Evolutionary conservation across 1,140 invertebrate genomes (phyloP), one percentile per base, ranked within the genome.

Genomic region (Kradibia gibbosae): DNA sequence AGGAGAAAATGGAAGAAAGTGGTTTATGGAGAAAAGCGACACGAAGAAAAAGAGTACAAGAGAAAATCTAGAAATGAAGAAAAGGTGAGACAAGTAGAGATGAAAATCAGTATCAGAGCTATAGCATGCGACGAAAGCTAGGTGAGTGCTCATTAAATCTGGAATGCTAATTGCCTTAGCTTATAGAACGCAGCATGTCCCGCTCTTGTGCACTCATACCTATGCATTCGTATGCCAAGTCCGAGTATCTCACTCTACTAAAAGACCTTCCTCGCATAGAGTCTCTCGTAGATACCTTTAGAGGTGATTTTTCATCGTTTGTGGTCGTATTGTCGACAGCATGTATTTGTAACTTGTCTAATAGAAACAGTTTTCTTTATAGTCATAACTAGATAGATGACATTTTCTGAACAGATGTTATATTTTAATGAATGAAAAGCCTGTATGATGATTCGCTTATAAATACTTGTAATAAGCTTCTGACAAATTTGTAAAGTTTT

Each of bases 111-210:
- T 22, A n/a, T 8, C 3, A n/a, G 17, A 31, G 53, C 31, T 28
- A 65, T 62, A 62, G 65, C 39, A 25, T n/a, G 42, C 22, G 15
- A 73, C 17, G 62, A 67, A 50, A 57, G 39, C 0, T 25, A 76
- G 62, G 77, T 77, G 65, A 55, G 53, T 55, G 72, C 81, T 82
- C 81, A 82, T 82, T 82, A 79, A 79, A 79, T 50, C 50, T 0
- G 71, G 81, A 82, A 82, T 75, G 81, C 81, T 82, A 72, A 82
- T 82, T 82, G 60, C 76, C 71, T 79, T 82, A 82, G 75, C 42
- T 57, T 65, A 25, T 60, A 10, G 45, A 5, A 28, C n/a, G n/a
- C 57, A 72, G n/a, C 42, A 34, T 36, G 67, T 71, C 60, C 28
- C n/a, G n/a, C 60, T 22, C 28, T 48, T 67, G 39, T 45, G 11